Percentiles rank a stretch among this genome's conserved stretches.
These are phyloP conservation scores for Pantala flavescens DNA, from an alignment of 1,140 invertebrate genomes.

Conservation along the genomic window DNA sequence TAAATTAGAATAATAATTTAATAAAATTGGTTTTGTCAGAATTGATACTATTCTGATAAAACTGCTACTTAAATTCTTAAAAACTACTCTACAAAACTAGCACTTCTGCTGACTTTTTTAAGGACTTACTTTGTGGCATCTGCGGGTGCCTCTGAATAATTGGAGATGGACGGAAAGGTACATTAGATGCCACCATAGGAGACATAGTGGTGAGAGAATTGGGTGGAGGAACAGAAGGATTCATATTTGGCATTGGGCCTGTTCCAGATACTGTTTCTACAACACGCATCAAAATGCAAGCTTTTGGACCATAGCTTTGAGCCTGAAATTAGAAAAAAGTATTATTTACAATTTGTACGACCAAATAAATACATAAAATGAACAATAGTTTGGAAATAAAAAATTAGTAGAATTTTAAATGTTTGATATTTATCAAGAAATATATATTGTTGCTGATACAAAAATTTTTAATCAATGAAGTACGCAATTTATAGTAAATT, in stretches of 20 bases:
- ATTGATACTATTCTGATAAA: no score
- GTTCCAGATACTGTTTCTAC: constrained; percentile 69
- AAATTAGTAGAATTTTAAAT: background rate
- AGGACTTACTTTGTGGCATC: background rate
- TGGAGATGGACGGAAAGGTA: constrained; percentile 15
- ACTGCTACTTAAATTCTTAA: no score
- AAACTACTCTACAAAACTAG: no score
- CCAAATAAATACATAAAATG: background rate
- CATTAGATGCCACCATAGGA: constrained; percentile 10
- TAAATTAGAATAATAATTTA: no score
- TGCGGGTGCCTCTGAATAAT: background rate
- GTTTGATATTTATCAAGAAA: background rate
- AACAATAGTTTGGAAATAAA: background rate
- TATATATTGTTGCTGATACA: no score
- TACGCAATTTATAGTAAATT: no score
- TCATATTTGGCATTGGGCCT: background rate
- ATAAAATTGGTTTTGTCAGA: no score
- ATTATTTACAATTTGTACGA: no score
- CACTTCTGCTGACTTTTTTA: no score
- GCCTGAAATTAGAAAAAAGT: constrained; percentile 44
- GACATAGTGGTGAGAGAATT: background rate
- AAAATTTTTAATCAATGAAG: no score
- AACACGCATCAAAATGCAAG: constrained; percentile 90
- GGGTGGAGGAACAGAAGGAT: constrained; percentile 10
- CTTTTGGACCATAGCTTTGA: constrained; percentile 88